phyloP scores from a whole-genome alignment of 1,140 invertebrate species.

The Anastatus disparis region DNA sequence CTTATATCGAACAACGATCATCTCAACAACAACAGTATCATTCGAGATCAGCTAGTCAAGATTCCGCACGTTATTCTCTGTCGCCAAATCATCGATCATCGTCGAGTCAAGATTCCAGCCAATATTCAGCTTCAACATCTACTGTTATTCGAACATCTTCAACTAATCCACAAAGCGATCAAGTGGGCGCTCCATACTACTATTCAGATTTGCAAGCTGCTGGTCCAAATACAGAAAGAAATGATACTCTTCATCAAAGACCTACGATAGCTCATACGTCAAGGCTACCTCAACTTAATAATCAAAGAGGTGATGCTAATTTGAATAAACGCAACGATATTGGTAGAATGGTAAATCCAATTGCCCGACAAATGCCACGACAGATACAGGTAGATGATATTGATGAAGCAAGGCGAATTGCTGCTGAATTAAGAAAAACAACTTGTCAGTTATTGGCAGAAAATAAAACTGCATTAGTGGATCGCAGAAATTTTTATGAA shows the following conservation, averaged over 20 bases:
- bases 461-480: slow-evolving; percentile 70
- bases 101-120: slow-evolving; percentile 56
- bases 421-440: slow-evolving; percentile 73
- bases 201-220: slow-evolving; percentile 79
- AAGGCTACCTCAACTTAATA: slow-evolving; percentile 71
- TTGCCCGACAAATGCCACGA: slow-evolving; percentile 62
- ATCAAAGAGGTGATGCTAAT: slow-evolving; percentile 71
- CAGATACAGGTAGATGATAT: slow-evolving; percentile 57
- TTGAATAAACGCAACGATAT: slow-evolving; percentile 78
- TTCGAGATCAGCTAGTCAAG: slow-evolving; percentile 53
- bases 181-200: slow-evolving; percentile 79
- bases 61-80: slow-evolving; percentile 49
- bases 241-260: slow-evolving; percentile 19
- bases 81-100: slow-evolving; percentile 53
- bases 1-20: slow-evolving; percentile 18
- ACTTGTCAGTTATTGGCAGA: slow-evolving; percentile 75
- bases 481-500: slow-evolving; percentile 82
- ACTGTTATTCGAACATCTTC: slow-evolving; percentile 1
- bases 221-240: slow-evolving; percentile 8
- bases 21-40: slow-evolving; percentile 42
- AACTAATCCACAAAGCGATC: slow-evolving; percentile 41
- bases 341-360: slow-evolving; percentile 82
- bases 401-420: slow-evolving; percentile 70
- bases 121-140: slow-evolving; percentile 39
- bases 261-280: slow-evolving; percentile 51